Evolutionary conservation across 1,140 invertebrate species (phyloP).

Genomic region (Prorops nasuta): DNA sequence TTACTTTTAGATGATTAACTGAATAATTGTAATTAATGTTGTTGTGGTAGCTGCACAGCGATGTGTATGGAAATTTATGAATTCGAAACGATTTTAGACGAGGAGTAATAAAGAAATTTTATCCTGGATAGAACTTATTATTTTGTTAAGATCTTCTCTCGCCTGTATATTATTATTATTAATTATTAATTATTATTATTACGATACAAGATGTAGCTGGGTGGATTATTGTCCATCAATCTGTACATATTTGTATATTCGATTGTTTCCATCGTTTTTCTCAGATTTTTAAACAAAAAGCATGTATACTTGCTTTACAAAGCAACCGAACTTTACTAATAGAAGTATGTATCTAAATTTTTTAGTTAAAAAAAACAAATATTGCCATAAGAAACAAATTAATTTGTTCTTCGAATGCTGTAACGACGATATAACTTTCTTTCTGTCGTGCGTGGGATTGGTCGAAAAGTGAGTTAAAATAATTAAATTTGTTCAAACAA

Average conservation of each 20-base stretch:
- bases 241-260: constrained; percentile 27
- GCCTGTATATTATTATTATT: constrained; percentile 29
- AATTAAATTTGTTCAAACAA: too few relatives aligned
- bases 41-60: constrained; percentile 57
- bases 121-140: constrained; percentile 51
- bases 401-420: too few relatives aligned
- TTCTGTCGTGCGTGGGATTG: too few relatives aligned
- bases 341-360: too few relatives aligned
- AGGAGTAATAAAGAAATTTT: constrained; percentile 57
- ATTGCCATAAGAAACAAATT: too few relatives aligned
- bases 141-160: constrained; percentile 36
- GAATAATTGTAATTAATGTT: constrained; percentile 58
- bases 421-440: too few relatives aligned
- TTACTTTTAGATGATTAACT: constrained; percentile 56
- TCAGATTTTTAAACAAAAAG: too few relatives aligned
- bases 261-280: constrained; percentile 31
- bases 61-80: constrained; percentile 54
- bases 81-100: constrained; percentile 52
- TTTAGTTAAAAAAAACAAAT: too few relatives aligned
- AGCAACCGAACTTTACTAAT: too few relatives aligned
- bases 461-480: too few relatives aligned
- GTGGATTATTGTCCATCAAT: constrained; percentile 3
- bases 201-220: too few relatives aligned
- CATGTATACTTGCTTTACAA: too few relatives aligned
- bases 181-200: constrained; percentile 26